Percentiles rank a stretch among this genome's conserved stretches.
These are phyloP conservation scores for Gracilinanus agilis DNA, from an alignment of 2,113 vertebrate genomes.

Conservation along the genomic window DNA sequence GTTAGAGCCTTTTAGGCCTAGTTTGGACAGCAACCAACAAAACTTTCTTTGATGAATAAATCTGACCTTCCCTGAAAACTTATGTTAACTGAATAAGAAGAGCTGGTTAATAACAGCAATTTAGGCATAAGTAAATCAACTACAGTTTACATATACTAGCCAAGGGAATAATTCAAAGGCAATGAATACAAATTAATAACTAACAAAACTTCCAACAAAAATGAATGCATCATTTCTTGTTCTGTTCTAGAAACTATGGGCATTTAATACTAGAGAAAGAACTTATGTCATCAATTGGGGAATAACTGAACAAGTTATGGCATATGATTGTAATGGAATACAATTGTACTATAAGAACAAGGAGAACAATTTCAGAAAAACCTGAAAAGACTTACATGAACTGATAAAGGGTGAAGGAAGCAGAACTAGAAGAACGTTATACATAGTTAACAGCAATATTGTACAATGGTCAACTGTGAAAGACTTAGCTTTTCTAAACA, in stretches of 20 bases:
- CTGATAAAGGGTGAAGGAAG: too few relatives aligned
- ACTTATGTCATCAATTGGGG: too few relatives aligned
- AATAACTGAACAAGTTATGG: too few relatives aligned
- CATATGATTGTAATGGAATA: too few relatives aligned
- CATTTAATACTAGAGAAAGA: too few relatives aligned
- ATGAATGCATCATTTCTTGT: background rate
- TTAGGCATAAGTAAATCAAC: background rate
- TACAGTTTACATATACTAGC: background rate
- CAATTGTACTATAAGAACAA: too few relatives aligned
- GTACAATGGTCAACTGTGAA: too few relatives aligned
- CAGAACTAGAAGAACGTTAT: too few relatives aligned
- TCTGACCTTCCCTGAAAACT: background rate
- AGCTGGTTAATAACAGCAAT: background rate
- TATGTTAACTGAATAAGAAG: background rate
- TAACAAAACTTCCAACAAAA: background rate
- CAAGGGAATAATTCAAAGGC: slow-evolving; percentile 30
- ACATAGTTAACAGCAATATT: too few relatives aligned
- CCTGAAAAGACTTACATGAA: too few relatives aligned
- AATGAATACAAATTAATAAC: background rate
- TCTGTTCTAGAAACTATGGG: background rate
- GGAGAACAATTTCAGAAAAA: too few relatives aligned
- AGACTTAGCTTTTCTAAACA: too few relatives aligned
- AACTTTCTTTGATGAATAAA: slow-evolving; percentile 8
- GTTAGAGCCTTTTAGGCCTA: background rate
- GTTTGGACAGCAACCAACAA: background rate